A percentile compares a stretch with the other conserved stretches of the same genome.
Evolutionary conservation across 1,140 invertebrate genomes (phyloP).

Genomic region (Drosophila paulistorum): DNA sequence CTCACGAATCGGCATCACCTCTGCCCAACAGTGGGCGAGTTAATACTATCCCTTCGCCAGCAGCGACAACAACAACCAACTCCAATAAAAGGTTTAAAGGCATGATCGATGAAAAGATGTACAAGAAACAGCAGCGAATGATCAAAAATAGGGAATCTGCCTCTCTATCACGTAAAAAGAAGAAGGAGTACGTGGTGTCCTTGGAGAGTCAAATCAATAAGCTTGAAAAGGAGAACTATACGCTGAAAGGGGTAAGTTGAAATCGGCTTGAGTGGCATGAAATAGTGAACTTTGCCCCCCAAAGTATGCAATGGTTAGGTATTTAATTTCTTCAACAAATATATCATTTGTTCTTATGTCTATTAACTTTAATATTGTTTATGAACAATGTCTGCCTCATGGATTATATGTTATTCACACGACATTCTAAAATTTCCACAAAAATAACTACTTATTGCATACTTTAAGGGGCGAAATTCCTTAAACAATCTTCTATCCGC

Average conservation of each 20-base stretch:
- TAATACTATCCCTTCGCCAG: background rate
- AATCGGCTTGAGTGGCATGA: background rate
- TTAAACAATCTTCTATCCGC: too few species aligned
- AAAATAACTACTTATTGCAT: too few species aligned
- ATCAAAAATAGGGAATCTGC: slow-evolving; percentile 96
- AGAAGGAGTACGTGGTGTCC: slow-evolving; percentile 93
- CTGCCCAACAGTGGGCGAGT: background rate
- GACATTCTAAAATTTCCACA: too few species aligned
- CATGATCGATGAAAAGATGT: slow-evolving; percentile 84
- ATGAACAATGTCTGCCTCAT: too few species aligned
- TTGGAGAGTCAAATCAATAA: slow-evolving; percentile 89
- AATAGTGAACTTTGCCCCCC: too few species aligned
- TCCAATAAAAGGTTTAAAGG: slow-evolving; percentile 42
- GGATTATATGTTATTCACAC: too few species aligned
- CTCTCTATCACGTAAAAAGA: slow-evolving; percentile 94
- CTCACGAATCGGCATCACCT: background rate
- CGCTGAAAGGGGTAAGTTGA: slow-evolving; percentile 87
- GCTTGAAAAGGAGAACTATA: slow-evolving; percentile 89
- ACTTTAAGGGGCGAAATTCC: too few species aligned
- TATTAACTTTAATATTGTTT: too few species aligned
- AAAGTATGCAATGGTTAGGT: too few species aligned
- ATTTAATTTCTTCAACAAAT: too few species aligned
- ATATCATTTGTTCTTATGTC: too few species aligned
- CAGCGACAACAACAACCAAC: slow-evolving; percentile 32
- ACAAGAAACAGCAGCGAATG: slow-evolving; percentile 94